Base-by-base conservation (phyloP, 2,113 vertebrate genomes). In the Carollia perspicillata region DNA sequence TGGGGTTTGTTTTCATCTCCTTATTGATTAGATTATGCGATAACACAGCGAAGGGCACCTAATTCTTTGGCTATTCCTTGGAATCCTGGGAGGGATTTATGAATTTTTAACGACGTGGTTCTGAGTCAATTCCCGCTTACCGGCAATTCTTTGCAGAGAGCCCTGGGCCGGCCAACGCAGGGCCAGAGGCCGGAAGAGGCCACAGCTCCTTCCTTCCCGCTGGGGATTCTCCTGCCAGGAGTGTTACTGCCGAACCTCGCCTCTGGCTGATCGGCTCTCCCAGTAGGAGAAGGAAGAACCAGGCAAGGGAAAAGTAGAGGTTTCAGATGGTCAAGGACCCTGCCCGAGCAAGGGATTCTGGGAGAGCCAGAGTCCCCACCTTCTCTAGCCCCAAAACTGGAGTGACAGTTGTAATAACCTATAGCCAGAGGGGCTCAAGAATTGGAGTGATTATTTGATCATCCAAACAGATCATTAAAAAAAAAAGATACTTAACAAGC, bases 71-170 rank as follows among this genome's bases (percentile, higher is more conserved):
- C 22, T 84, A 66, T 10, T 84, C 65, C 63, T 23, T 80, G 83
- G 42, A 77, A 80, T 84, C 81, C 83, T 80, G 71, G 77, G 47
- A 91, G 83, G 35, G 69, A 63, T 75, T 71, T 84, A 74, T 88
- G 72, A 95, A 89, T 80, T 89, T 92, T 96, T 93, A 69, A 92
- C 63, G 26, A 85, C 8, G 0, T 5, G 26, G 12, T 22, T 93
- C 49, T 69, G 65, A 72, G 58, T 74, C 14, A 68, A 4, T 89
- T 88, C 77, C 49, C 6, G 1, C 40, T 40, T 83, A 35, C 5
- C 6, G 68, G 78, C 66, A 63, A 17, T 9, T 20, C 37, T 71
- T 79, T 84, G 55, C 9, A 20, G 42, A n/a, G 47, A 86, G 22
- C 1, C 0, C 20, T 1, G 37, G 51, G 26, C 17, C 28, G n/a